Conservation (phyloP, 2,797 vertebrate genomes). For the Acanthiza pusilla region DNA sequence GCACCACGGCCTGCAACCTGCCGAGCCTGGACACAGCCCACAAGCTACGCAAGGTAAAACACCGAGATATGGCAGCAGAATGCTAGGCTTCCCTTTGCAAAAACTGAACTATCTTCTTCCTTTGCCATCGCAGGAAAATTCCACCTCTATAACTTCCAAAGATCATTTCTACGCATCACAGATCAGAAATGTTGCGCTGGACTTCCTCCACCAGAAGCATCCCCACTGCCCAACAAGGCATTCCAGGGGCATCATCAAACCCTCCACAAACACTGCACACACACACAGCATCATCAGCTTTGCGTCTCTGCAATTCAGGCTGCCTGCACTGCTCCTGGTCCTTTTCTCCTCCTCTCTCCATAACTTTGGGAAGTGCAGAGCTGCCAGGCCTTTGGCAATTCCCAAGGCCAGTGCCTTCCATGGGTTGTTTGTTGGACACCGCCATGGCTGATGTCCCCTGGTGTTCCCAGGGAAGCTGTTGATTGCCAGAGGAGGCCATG, state of each 20-base stretch:
- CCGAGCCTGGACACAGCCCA: no score
- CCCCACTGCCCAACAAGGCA: constrained; percentile 69
- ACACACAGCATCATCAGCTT: neutral
- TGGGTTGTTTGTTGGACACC: neutral
- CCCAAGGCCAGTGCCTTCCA: neutral
- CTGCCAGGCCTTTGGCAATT: neutral
- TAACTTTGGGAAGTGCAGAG: neutral
- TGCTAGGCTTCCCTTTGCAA: neutral
- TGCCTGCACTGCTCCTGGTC: neutral
- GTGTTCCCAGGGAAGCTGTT: neutral
- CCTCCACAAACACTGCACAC: neutral
- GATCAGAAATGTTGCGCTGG: constrained; percentile 89
- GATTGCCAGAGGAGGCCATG: no score
- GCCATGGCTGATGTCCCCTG: neutral
- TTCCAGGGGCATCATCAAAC: neutral
- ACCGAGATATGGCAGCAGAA: neutral
- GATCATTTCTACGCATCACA: constrained; percentile 83
- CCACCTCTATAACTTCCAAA: constrained; percentile 82
- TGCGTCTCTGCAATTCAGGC: neutral
- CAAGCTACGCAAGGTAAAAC: neutral
- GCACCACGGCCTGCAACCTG: no score
- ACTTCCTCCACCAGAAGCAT: constrained; percentile 85
- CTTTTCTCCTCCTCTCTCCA: neutral
- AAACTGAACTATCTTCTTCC: neutral
- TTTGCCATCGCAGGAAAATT: neutral